These are phyloP conservation scores for Microchrysa polita DNA, from an alignment of 2,888 invertebrate species.

Conservation along the genomic window DNA sequence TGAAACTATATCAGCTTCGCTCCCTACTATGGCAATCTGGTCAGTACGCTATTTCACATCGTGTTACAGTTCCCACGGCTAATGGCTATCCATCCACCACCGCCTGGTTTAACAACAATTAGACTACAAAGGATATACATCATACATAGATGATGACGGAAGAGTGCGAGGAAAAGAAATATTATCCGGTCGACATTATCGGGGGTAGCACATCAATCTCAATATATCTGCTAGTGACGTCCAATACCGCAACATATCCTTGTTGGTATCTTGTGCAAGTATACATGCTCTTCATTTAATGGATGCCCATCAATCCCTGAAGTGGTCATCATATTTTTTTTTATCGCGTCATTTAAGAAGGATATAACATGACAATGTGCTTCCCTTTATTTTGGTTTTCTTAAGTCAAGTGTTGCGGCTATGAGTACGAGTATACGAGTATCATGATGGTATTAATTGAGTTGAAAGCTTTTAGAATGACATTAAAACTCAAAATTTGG, in stretches of 20 bases:
- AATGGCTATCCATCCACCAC: conserved; percentile 23
- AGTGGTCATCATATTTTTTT: conserved; percentile 35
- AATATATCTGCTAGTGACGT: conserved; percentile 41
- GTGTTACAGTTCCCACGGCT: conserved; percentile 41
- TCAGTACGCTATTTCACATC: conserved; percentile 11
- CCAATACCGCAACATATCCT: conserved; percentile 7
- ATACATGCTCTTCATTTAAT: conserved; percentile 15
- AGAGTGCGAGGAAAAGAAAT: conserved; percentile 8
- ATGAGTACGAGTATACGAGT: too few species aligned
- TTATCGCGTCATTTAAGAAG: conserved; percentile 7
- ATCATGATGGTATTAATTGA: too few species aligned
- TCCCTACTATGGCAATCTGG: neutral
- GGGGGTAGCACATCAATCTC: conserved; percentile 37
- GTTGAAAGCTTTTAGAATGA: too few species aligned
- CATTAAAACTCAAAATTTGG: too few species aligned
- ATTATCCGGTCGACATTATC: conserved; percentile 39
- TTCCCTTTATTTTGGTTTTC: too few species aligned
- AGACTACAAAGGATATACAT: conserved; percentile 8
- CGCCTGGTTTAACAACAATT: conserved; percentile 30
- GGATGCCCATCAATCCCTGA: conserved; percentile 31
- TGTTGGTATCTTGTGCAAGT: neutral
- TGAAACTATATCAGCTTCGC: conserved; percentile 9
- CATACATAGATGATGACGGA: neutral
- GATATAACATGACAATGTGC: neutral
- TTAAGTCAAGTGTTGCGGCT: too few species aligned